phyloP scores from a whole-genome alignment of 2,797 vertebrate species.

The Microtus agrestis region DNA sequence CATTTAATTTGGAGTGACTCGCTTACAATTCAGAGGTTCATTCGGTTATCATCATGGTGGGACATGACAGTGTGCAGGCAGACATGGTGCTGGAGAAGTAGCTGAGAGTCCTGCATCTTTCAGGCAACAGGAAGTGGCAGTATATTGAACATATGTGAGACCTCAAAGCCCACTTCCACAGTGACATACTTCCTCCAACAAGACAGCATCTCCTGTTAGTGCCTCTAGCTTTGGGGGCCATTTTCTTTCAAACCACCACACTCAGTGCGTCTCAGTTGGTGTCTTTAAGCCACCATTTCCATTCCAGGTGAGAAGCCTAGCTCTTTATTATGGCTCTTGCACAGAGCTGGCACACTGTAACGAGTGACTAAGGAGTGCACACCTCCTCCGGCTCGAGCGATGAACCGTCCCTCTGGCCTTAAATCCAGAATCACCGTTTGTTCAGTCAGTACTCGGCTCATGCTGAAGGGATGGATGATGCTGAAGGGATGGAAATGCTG shows the following conservation, averaged over 20 bases:
- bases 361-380: neutral
- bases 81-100: neutral
- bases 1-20: neutral
- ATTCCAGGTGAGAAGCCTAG: neutral
- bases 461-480: constrained; percentile 33
- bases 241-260: neutral
- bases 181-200: neutral
- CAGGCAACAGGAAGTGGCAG: neutral
- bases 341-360: constrained; percentile 32
- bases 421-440: constrained; percentile 57
- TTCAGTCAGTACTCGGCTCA: constrained; percentile 10
- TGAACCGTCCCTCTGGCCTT: constrained; percentile 40
- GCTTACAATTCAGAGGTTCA: neutral
- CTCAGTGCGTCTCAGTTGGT: neutral
- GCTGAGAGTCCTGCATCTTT: neutral
- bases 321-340: neutral
- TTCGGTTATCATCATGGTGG: neutral
- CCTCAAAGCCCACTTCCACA: neutral
- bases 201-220: neutral
- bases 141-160: neutral
- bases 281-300: constrained; percentile 32
- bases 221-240: neutral
- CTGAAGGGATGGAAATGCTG: constrained; percentile 35
- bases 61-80: neutral
- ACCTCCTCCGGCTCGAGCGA: neutral